These are phyloP conservation scores for Alligator sinensis DNA, from an alignment of 2,113 vertebrate genomes.

Conservation along the genomic window DNA sequence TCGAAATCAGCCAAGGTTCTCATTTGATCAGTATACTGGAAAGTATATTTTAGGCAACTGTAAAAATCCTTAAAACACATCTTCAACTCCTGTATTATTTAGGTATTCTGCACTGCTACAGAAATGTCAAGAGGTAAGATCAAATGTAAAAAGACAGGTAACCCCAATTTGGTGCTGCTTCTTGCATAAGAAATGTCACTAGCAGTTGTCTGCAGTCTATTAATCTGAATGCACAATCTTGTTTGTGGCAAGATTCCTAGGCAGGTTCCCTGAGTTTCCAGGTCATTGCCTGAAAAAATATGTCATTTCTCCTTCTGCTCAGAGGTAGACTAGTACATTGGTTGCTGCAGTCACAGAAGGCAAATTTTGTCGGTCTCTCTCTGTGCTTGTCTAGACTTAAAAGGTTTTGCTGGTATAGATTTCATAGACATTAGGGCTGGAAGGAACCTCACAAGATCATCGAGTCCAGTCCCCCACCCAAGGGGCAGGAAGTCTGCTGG, in stretches of 20 bases:
- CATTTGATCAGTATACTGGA: conserved; percentile 3
- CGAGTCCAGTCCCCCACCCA: too few relatives aligned
- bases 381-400: too few relatives aligned
- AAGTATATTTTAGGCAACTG: not conserved
- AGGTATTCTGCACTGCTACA: not conserved
- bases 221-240: not conserved
- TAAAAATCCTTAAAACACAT: conserved; percentile 18
- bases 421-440: too few relatives aligned
- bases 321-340: not conserved
- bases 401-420: too few relatives aligned
- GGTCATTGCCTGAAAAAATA: not conserved
- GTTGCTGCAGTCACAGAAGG: not conserved
- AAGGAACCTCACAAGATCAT: too few relatives aligned
- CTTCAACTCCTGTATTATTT: conserved; percentile 7
- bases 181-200: not conserved
- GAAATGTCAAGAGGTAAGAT: not conserved
- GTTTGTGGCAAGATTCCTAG: not conserved
- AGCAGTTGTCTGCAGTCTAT: not conserved
- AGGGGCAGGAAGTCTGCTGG: too few relatives aligned
- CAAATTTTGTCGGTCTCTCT: not conserved
- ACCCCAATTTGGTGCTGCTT: not conserved
- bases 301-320: not conserved
- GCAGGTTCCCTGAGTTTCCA: not conserved
- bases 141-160: not conserved
- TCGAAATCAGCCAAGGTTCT: not conserved